Base-by-base conservation (phyloP, 2,113 vertebrate genomes). In the Athene noctua region DNA sequence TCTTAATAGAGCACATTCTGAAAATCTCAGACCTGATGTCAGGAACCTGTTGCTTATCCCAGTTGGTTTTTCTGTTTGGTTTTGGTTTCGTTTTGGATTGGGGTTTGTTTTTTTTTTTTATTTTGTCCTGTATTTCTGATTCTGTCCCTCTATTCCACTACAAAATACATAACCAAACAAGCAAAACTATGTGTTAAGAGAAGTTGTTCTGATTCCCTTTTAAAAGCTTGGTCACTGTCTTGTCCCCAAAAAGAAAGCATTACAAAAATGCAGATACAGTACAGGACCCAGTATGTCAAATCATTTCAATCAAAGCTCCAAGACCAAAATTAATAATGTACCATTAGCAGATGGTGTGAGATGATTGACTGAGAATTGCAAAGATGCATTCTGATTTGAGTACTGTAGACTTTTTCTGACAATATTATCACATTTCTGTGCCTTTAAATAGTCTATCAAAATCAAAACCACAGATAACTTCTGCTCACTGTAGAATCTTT, bases 371-470 rank as follows among this genome's bases (percentile, higher is more conserved):
- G 42, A 89, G 82, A 95, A 81, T 38, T 88, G 62, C 46, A 72
- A 82, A 82, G 54, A 61, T n/a, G 15, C n/a, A 20, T 58, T 90
- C 58, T 92, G 66, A 79, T 68, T 74, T 61, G 32, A 75, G 30
- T 78, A 84, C n/a, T 59, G 42, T 62, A 46, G 54, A 74, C 20
- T 29, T 88, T 86, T 70, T 68, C 72, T 83, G 80, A 47, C 11
- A 90, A 92, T 75, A 75, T 70, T 75, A 85, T 46, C 68, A 90
- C n/a, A 55, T 59, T 94, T 82, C 59, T 82, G 23, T 58, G 42
- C 52, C 59, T 80, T 95, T 80, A 96, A 94, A 66, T 72, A 90
- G 32, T 29, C n/a, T 61, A 61, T 59, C 12, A 86, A 97, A 94
- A 92, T 52, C 36, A 92, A 94, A 92, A 68, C 29, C 75, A 74